Base-by-base conservation (phyloP, 1,140 invertebrate species). In the Cydia amplana region DNA sequence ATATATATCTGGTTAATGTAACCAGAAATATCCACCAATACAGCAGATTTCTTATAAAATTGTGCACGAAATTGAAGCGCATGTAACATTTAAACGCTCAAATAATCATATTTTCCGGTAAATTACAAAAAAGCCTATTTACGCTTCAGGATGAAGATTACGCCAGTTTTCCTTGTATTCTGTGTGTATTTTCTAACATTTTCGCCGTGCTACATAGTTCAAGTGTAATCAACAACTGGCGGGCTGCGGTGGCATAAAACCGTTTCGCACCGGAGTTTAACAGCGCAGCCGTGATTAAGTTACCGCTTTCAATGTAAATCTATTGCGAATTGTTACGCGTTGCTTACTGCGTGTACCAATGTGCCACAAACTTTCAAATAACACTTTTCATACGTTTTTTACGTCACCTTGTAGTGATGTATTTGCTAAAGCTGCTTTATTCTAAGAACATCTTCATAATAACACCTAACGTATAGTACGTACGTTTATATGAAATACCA, bases 251-350 rank as follows among this genome's bases (percentile, higher is more conserved):
- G n/a, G 18, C 65, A 43, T 70, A 70, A 70, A 70, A 70, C 65
- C 32, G 65, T 36, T 70, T 70, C 32, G 43, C 65, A 36, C 65
- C 28, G n/a, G 28, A 70, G 32, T 70, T 70, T 70, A 40, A 70
- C 65, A 28, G 65, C 32, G 7, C 28, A 7, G 16, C 2, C 65
- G 65, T 40, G 32, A 70, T 70, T 40, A 70, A 67, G 64, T 36
- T 67, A 70, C 65, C 65, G 9, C 65, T 43, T 70, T 70, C 65
- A 70, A 70, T 70, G 64, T 67, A 70, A 70, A 70, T 70, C 65
- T 70, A 36, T 70, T 70, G 32, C 32, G 32, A 70, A 70, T 40
- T 70, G 65, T 40, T 70, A 40, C 65, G n/a, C 18, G 32, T 70
- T 70, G 18, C 55, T 60, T 60, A 10, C 55, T 23, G 55, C n/a